Conservation (phyloP, 2,888 invertebrate genomes). For the Podabrus alpinus region DNA sequence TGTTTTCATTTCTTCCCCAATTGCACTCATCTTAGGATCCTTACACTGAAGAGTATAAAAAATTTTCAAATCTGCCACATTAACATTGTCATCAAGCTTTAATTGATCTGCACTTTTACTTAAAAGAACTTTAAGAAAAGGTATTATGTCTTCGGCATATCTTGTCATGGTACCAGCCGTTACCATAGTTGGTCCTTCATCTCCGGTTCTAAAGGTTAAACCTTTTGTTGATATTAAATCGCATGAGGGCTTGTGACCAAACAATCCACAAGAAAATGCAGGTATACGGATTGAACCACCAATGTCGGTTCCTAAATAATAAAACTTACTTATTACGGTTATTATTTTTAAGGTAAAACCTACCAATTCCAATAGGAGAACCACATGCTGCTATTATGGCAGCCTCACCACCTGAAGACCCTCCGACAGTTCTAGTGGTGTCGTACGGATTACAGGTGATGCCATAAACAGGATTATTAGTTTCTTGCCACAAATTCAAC, state of each 20-base stretch:
- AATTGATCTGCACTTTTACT: slow-evolving; percentile 60
- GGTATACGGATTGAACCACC: slow-evolving; percentile 97
- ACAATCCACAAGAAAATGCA: slow-evolving; percentile 86
- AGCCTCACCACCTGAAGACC: slow-evolving; percentile 90
- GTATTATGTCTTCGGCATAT: slow-evolving; percentile 77
- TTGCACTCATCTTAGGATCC: slow-evolving; percentile 72
- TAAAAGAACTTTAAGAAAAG: slow-evolving; percentile 71
- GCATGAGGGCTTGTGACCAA: slow-evolving; percentile 78
- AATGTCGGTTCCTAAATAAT: slow-evolving; percentile 78
- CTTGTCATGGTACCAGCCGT: slow-evolving; percentile 82
- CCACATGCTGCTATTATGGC: slow-evolving; percentile 78
- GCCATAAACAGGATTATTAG: slow-evolving; percentile 86
- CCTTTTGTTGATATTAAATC: slow-evolving; percentile 55
- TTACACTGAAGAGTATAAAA: slow-evolving; percentile 79
- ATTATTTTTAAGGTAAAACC: slow-evolving; percentile 28
- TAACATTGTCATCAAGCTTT: slow-evolving; percentile 64
- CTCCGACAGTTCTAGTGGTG: slow-evolving; percentile 81
- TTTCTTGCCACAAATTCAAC: slow-evolving; percentile 90
- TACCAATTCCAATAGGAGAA: slow-evolving; percentile 81
- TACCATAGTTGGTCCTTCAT: slow-evolving; percentile 76
- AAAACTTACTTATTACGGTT: not conserved
- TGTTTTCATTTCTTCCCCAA: slow-evolving; percentile 68
- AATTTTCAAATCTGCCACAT: slow-evolving; percentile 69
- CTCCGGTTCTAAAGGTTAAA: slow-evolving; percentile 71
- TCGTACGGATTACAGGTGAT: slow-evolving; percentile 92